phyloP scores from a whole-genome alignment of 1,140 invertebrate genomes.

The Ericerus pela region DNA sequence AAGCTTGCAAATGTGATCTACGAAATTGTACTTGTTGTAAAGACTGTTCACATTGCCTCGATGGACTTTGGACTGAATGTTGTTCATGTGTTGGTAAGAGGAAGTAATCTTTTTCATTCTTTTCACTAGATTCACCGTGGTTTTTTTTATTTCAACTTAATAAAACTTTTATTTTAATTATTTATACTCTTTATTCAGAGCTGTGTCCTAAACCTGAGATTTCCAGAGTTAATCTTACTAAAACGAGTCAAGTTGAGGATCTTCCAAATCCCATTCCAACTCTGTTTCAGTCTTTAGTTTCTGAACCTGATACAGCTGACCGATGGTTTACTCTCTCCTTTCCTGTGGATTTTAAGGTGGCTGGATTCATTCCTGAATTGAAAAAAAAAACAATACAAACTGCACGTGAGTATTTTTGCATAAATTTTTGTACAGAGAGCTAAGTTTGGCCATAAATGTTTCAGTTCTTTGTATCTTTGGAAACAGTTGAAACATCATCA shows the following conservation, averaged over 20 bases:
- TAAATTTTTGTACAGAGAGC: too few relatives aligned
- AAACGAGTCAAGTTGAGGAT: conserved; percentile 76
- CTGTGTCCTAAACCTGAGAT: conserved; percentile 75
- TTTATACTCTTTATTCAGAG: conserved; percentile 46
- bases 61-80: conserved; percentile 78
- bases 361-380: conserved; percentile 34
- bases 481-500: too few relatives aligned
- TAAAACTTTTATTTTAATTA: too few relatives aligned
- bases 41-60: conserved; percentile 78
- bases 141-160: too few relatives aligned
- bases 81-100: conserved; percentile 85
- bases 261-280: conserved; percentile 64
- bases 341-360: conserved; percentile 51
- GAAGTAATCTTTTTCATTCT: too few relatives aligned
- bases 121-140: too few relatives aligned
- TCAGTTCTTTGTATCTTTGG: too few relatives aligned
- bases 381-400: conserved; percentile 40
- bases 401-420: background rate
- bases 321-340: conserved; percentile 64
- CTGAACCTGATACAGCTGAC: conserved; percentile 52
- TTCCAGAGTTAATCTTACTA: conserved; percentile 48
- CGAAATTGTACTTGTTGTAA: conserved; percentile 83
- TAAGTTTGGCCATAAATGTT: too few relatives aligned
- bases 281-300: conserved; percentile 65
- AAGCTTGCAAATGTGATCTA: conserved; percentile 86